Evolutionary conservation across 2,888 invertebrate genomes (phyloP).

Genomic region (Molanna angustata): DNA sequence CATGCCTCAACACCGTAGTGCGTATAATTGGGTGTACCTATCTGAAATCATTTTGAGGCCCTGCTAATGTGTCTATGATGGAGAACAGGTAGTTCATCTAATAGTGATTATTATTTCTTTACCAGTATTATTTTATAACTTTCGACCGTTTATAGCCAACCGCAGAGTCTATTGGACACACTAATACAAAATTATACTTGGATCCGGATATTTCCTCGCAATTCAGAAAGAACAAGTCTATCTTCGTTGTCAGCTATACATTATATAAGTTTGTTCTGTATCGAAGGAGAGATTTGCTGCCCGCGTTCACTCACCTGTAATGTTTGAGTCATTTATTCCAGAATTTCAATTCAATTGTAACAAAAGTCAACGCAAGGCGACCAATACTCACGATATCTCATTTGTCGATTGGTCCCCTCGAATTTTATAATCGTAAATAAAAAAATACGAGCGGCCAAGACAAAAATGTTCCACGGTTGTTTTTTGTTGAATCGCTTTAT

Average conservation of each 20-base stretch:
- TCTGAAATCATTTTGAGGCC: no score
- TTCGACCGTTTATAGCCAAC: conserved; percentile 6
- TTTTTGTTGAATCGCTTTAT: no score
- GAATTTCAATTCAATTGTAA: conserved; percentile 5
- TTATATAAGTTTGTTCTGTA: not conserved
- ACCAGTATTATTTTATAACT: no score
- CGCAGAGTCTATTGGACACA: conserved; percentile 5
- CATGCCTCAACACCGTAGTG: no score
- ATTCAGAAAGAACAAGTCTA: not conserved
- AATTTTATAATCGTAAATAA: no score
- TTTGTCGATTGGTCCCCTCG: not conserved
- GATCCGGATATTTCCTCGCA: not conserved
- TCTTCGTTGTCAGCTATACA: not conserved
- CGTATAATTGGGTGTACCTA: no score
- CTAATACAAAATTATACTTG: not conserved
- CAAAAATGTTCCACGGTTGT: no score
- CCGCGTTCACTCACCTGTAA: conserved; percentile 1
- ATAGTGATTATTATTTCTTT: no score
- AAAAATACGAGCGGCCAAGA: no score
- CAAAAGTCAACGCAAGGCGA: not conserved
- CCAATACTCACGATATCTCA: not conserved
- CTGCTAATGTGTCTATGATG: no score
- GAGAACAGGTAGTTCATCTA: no score
- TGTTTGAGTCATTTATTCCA: not conserved
- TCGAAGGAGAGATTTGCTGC: not conserved